Conservation (phyloP, 1,140 invertebrate genomes). For the Diuraphis noxia region DNA sequence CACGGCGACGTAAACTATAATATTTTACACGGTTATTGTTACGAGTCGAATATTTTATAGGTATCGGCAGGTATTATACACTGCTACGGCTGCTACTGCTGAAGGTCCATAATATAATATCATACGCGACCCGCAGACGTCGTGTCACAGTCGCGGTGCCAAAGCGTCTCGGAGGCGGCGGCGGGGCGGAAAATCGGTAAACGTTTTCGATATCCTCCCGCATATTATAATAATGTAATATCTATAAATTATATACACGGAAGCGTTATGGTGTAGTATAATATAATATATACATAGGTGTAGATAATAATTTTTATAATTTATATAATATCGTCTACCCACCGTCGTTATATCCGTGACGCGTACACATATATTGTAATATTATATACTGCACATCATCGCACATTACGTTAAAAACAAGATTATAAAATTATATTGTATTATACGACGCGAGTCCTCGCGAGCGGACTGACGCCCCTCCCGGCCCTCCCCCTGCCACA, state of each 20-base stretch:
- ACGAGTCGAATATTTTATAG: background rate
- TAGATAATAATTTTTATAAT: background rate
- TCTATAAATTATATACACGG: background rate
- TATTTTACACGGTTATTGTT: background rate
- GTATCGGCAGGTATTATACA: background rate
- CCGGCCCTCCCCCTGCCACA: background rate
- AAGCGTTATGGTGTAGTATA: background rate
- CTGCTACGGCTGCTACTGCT: background rate
- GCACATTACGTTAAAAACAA: background rate
- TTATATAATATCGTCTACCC: too few species aligned
- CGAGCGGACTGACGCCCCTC: background rate
- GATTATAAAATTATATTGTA: background rate
- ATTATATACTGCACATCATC: background rate
- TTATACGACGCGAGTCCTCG: background rate
- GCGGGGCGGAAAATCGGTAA: constrained; percentile 43
- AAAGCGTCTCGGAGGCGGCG: background rate
- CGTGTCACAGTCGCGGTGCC: background rate
- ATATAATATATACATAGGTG: too few species aligned
- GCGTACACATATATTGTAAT: background rate
- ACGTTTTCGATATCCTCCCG: background rate
- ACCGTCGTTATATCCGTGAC: background rate
- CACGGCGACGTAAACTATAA: background rate
- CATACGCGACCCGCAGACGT: background rate
- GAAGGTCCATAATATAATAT: background rate
- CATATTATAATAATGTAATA: background rate